These are phyloP conservation scores for Cacatua alba DNA, from an alignment of 2,113 vertebrate genomes.

Conservation along the genomic window DNA sequence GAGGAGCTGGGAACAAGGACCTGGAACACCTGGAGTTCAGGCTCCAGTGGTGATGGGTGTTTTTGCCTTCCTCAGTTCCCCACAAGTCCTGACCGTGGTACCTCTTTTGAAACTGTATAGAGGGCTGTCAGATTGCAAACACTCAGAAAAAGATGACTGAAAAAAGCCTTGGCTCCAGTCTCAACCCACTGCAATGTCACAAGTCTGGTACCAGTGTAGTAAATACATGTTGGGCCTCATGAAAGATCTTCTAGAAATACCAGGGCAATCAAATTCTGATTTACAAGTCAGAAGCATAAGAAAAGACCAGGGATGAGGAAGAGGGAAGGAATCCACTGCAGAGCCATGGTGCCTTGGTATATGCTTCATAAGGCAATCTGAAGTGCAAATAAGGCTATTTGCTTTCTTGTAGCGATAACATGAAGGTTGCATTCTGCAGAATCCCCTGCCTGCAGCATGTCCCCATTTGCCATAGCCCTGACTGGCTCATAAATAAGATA, in stretches of 20 bases:
- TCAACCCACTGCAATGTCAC: not conserved
- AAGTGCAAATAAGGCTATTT: not conserved
- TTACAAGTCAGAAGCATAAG: not conserved
- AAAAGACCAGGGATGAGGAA: not conserved
- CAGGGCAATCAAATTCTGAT: not conserved
- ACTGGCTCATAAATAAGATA: not conserved
- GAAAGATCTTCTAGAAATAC: not conserved
- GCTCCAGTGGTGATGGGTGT: accelerated
- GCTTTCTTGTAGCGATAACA: not conserved
- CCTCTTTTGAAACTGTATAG: not conserved
- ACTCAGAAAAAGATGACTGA: not conserved
- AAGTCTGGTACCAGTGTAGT: not conserved
- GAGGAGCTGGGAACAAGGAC: not conserved
- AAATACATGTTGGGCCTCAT: not conserved
- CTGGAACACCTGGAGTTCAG: not conserved
- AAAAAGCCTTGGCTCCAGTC: not conserved
- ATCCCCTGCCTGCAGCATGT: not conserved
- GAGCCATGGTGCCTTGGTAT: not conserved
- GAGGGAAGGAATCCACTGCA: not conserved
- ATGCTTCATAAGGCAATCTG: not conserved
- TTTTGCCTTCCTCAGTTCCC: not conserved
- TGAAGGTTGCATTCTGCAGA: not conserved
- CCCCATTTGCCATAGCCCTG: not conserved
- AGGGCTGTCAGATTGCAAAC: not conserved
- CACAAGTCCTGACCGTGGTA: not conserved